Evolutionary conservation across 2,797 vertebrate species (phyloP), one percentile per base, ranked within the genome.

Genomic region (Myripristis jacobus): DNA sequence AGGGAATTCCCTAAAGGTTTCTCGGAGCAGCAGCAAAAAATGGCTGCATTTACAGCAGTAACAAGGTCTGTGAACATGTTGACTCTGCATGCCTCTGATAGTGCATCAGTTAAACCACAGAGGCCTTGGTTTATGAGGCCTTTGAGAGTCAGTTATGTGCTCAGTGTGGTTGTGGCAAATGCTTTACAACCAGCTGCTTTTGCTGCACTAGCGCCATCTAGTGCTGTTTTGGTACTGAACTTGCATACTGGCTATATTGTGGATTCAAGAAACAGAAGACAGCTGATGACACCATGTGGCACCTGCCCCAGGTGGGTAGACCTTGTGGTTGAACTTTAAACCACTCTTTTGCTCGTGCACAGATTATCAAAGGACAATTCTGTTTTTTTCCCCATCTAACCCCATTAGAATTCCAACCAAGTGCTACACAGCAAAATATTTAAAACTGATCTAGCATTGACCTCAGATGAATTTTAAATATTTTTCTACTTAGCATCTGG

Each of bases 171-270:
- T 51, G 48, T 19, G 19, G 2, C 18, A 47, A n/a, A 3, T 9
- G 8, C 15, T 6, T 12, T 16, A 7, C n/a, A 13, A 51, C 21
- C 7, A 1, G 6, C 2, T 15, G 51, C 12, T 9, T 38, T 64
- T 70, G 50, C 57, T 66, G 64, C 36, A 55, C 47, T 2, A 69
- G 85, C 71, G 0, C 83, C 85, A 81, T 29, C 77, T 83, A 58
- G 68, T 80, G 83, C 52, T 44, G 11, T 47, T n/a, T n/a, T 59
- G 11, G 1, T 1, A 10, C 9, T 38, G 19, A 50, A 57, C 11
- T 22, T 15, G 25, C 34, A 52, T 13, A 1, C 31, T 19, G 8
- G 7, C 18, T 24, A 2, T 31, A 13, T 19, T 46, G n/a, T 38
- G 25, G 4, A 7, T 10, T 38, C 4, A 25, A n/a, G 22, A 1